phyloP scores from a whole-genome alignment of 2,888 invertebrate genomes.

The Aphodius granarius region DNA sequence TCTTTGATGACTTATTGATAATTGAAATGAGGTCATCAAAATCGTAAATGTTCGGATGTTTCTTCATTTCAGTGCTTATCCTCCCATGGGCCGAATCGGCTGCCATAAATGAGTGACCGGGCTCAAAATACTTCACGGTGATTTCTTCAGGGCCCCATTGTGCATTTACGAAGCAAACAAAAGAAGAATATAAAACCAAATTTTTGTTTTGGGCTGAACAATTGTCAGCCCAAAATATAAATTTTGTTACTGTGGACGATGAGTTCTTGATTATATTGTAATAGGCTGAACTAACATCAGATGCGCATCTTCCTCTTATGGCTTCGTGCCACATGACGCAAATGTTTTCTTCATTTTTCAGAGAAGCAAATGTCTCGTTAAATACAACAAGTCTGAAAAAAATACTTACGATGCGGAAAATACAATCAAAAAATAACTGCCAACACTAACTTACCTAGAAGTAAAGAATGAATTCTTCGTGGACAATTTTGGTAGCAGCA shows the following conservation, averaged over 20 bases:
- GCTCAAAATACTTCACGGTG: not conserved
- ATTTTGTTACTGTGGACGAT: not conserved
- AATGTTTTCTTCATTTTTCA: conserved; percentile 20
- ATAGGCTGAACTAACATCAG: conserved; percentile 26
- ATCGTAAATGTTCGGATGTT: not conserved
- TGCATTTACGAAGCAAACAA: not conserved
- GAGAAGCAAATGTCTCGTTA: not conserved
- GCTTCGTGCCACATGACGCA: conserved; percentile 30
- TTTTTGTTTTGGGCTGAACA: not conserved
- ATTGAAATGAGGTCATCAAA: not conserved
- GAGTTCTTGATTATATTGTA: not conserved
- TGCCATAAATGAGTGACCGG: not conserved
- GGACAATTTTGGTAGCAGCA: not conserved
- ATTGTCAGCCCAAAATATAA: conserved; percentile 7
- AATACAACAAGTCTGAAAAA: conserved; percentile 2
- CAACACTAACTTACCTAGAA: not conserved
- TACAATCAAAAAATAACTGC: not conserved
- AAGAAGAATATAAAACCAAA: not conserved
- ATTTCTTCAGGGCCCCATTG: not conserved
- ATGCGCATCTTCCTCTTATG: conserved; percentile 24
- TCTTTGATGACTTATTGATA: too few relatives aligned
- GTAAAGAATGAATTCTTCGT: conserved; percentile 1
- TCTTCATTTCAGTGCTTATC: not conserved
- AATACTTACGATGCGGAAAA: not conserved
- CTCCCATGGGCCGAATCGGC: not conserved